Conservation (phyloP, 2,888 invertebrate species). For the Drosophila glabriapex region DNA sequence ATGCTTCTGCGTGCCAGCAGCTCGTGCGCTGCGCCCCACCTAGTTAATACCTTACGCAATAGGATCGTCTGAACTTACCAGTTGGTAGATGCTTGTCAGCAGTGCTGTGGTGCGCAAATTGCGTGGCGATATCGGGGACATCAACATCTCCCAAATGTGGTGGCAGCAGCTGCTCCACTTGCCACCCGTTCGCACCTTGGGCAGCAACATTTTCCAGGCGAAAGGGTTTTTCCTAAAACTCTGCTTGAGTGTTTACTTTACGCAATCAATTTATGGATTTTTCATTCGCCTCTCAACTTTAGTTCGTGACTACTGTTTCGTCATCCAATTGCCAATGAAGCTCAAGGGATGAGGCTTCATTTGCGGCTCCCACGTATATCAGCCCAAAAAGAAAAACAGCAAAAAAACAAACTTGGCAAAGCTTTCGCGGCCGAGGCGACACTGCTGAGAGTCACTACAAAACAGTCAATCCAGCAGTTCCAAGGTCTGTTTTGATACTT, state of each 20-base stretch:
- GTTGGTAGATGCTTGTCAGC: slow-evolving; percentile 84
- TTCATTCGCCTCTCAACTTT: slow-evolving; percentile 27
- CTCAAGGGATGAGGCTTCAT: slow-evolving; percentile 39
- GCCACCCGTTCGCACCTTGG: slow-evolving; percentile 43
- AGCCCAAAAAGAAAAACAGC: not conserved
- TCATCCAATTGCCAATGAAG: slow-evolving; percentile 65
- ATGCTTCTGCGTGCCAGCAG: slow-evolving; percentile 56
- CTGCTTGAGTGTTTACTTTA: slow-evolving; percentile 31
- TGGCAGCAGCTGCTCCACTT: slow-evolving; percentile 60
- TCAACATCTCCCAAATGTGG: slow-evolving; percentile 63
- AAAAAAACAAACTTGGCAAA: slow-evolving; percentile 45
- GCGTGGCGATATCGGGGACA: slow-evolving; percentile 83
- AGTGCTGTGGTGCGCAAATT: slow-evolving; percentile 84
- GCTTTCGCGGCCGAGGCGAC: slow-evolving; percentile 44
- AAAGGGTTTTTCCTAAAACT: slow-evolving; percentile 13
- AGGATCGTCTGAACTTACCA: slow-evolving; percentile 76
- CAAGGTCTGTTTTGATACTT: slow-evolving; percentile 68
- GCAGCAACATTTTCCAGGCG: slow-evolving; percentile 61
- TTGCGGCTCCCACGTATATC: slow-evolving; percentile 48
- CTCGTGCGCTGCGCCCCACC: slow-evolving; percentile 70
- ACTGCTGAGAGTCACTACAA: slow-evolving; percentile 2
- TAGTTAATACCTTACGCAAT: slow-evolving; percentile 8
- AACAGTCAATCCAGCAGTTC: slow-evolving; percentile 14
- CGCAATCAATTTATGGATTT: slow-evolving; percentile 79
- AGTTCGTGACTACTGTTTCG: slow-evolving; percentile 64